Percentiles rank a stretch among this genome's conserved stretches.
Evolutionary conservation across 2,888 invertebrate species (phyloP).

Genomic region (Ochropleura leucogaster): DNA sequence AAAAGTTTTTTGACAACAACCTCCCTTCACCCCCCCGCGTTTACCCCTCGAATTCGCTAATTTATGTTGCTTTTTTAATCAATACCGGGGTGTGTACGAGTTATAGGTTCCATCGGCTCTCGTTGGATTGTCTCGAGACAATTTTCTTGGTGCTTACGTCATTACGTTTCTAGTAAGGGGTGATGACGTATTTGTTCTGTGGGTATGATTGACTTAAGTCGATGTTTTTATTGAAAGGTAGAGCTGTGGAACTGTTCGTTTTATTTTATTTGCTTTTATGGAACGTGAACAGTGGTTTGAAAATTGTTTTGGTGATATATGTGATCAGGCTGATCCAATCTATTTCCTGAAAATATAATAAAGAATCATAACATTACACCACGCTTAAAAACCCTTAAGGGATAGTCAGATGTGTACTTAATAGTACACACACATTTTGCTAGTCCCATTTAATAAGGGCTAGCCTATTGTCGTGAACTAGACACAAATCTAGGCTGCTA

Average conservation of each 20-base stretch:
- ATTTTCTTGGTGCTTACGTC: conserved; percentile 65
- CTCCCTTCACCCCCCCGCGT: conserved; percentile 78
- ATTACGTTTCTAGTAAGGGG: conserved; percentile 4
- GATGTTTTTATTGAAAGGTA: background rate
- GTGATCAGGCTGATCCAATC: no score
- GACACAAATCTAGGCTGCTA: no score
- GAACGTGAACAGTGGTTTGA: no score
- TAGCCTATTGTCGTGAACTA: no score
- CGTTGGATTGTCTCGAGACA: conserved; percentile 67
- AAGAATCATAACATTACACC: no score
- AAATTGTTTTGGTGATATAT: no score
- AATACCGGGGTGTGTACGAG: conserved; percentile 83
- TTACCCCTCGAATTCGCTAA: conserved; percentile 88
- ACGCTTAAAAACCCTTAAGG: no score
- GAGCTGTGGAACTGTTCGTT: background rate
- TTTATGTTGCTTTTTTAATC: conserved; percentile 91
- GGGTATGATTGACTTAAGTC: conserved; percentile 17
- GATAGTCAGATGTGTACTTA: no score
- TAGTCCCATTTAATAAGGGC: no score
- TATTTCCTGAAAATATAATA: no score
- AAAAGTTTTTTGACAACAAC: conserved; percentile 91
- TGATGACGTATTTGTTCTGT: conserved; percentile 39
- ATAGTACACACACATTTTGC: no score
- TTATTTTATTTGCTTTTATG: background rate
- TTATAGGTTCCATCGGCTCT: conserved; percentile 80